Percentiles rank a stretch among this genome's conserved stretches.
phyloP scores from a whole-genome alignment of 2,113 vertebrate species.

The Caranx melampygus region DNA sequence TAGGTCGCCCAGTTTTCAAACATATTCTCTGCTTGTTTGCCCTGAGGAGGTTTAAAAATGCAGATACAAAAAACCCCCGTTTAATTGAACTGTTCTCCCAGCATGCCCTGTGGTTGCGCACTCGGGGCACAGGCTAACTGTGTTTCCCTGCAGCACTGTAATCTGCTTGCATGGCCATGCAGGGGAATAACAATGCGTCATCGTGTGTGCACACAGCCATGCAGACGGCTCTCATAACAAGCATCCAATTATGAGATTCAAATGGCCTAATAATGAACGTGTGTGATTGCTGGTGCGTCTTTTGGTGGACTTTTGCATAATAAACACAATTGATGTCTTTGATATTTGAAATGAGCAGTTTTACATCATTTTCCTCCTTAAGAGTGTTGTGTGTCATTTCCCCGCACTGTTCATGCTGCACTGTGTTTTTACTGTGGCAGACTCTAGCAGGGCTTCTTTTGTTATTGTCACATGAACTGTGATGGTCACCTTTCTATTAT shows the following conservation, averaged over 20 bases:
- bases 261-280: not conserved
- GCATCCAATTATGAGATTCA: constrained; percentile 18
- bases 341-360: not conserved
- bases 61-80: constrained; percentile 7
- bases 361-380: not conserved
- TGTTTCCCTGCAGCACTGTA: constrained; percentile 52
- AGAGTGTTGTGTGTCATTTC: not conserved
- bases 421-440: not conserved
- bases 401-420: not conserved
- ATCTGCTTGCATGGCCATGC: constrained; percentile 48
- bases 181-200: constrained; percentile 56
- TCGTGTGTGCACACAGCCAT: constrained; percentile 8
- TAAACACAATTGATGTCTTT: not conserved
- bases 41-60: constrained; percentile 30
- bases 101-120: constrained; percentile 39
- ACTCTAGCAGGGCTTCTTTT: not conserved
- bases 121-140: constrained; percentile 44
- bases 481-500: not conserved
- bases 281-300: not conserved
- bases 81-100: constrained; percentile 33
- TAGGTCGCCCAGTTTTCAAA: constrained; percentile 27
- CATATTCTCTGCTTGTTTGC: not conserved
- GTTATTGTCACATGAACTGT: not conserved
- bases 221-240: constrained; percentile 26
- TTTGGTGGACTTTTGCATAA: not conserved